Conservation (phyloP, 2,797 vertebrate species). For the Tapera naevia region DNA sequence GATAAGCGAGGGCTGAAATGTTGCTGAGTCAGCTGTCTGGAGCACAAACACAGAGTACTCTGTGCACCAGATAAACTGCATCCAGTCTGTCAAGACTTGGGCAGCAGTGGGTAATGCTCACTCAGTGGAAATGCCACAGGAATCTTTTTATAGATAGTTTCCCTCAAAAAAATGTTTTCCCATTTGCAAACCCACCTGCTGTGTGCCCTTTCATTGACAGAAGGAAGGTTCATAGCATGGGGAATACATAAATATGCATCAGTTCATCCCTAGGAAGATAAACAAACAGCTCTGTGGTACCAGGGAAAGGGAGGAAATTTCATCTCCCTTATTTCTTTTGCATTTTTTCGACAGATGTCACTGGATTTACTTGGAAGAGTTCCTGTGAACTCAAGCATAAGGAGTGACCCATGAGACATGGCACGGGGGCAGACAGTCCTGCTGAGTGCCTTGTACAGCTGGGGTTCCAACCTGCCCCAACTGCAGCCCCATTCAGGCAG, state of each 20-base stretch:
- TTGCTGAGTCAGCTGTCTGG: not conserved
- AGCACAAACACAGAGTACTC: not conserved
- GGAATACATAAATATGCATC: not conserved
- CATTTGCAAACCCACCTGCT: not conserved
- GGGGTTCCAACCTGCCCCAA: not conserved
- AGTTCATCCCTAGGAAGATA: not conserved
- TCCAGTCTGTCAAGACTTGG: not conserved
- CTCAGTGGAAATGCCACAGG: not conserved
- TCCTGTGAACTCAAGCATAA: not conserved
- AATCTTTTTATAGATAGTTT: not conserved
- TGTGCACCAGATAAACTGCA: not conserved
- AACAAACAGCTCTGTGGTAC: not conserved
- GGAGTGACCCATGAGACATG: rapidly evolving
- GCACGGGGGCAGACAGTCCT: not conserved
- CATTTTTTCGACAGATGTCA: not conserved
- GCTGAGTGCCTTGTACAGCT: rapidly evolving
- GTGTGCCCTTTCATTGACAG: not conserved
- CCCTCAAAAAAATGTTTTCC: not conserved
- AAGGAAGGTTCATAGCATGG: not conserved
- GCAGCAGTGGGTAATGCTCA: not conserved
- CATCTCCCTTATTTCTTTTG: not conserved
- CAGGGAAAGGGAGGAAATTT: not conserved
- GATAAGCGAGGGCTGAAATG: not conserved
- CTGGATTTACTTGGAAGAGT: not conserved
- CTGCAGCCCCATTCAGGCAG: not conserved